Percentiles rank a stretch among this genome's conserved stretches.
These are phyloP conservation scores for Momotus momota DNA, from an alignment of 2,797 vertebrate genomes.

Conservation along the genomic window DNA sequence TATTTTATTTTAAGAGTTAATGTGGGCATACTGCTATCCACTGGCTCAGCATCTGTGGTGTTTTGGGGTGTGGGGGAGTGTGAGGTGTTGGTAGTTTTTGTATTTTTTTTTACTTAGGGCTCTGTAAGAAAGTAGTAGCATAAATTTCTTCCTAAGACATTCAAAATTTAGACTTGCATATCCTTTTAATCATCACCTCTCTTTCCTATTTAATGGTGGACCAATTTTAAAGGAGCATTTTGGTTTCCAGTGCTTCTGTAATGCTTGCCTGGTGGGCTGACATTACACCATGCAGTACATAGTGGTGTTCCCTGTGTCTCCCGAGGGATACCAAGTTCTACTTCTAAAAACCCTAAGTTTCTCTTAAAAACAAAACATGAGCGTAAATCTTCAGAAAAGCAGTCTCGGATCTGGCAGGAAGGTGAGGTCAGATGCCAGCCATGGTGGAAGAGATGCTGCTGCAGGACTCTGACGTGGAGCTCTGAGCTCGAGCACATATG, in stretches of 20 bases:
- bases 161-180: neutral
- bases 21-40: neutral
- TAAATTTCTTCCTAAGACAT: neutral
- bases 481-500: rapidly evolving
- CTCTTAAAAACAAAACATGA: neutral
- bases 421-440: neutral
- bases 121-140: neutral
- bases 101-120: neutral
- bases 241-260: neutral
- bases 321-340: neutral
- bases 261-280: neutral
- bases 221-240: neutral
- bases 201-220: neutral
- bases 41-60: neutral
- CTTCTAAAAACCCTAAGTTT: neutral
- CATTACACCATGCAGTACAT: neutral
- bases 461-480: neutral
- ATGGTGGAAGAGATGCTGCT: neutral
- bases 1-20: neutral
- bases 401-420: neutral
- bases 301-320: neutral
- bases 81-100: neutral
- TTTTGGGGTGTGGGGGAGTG: too few species aligned
- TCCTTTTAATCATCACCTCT: neutral
- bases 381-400: neutral